These are phyloP conservation scores for Phoxinus dragarum DNA, from an alignment of 2,797 vertebrate genomes.

Conservation along the genomic window DNA sequence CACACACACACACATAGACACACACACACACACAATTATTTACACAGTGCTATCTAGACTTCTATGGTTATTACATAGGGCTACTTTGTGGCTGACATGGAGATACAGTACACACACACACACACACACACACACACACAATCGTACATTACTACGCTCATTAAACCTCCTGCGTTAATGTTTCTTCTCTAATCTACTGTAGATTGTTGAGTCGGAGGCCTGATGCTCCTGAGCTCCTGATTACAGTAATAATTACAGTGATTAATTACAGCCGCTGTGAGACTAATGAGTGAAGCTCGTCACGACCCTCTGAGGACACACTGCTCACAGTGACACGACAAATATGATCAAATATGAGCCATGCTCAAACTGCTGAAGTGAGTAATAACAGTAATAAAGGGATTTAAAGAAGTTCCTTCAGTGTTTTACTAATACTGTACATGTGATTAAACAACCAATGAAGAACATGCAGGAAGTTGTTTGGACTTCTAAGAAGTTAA, in stretches of 20 bases:
- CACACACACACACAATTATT: neutral
- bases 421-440: neutral
- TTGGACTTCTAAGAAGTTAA: neutral
- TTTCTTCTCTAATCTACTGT: neutral
- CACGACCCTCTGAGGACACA: neutral
- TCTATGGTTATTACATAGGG: too few relatives aligned
- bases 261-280: constrained; percentile 9
- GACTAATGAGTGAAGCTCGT: neutral
- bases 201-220: neutral
- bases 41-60: too few relatives aligned
- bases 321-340: neutral
- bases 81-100: too few relatives aligned
- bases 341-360: neutral
- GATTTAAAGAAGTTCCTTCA: neutral
- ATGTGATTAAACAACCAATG: neutral
- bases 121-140: neutral
- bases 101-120: neutral
- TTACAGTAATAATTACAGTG: neutral
- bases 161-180: constrained; percentile 15
- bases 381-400: neutral
- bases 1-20: neutral
- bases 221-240: constrained; percentile 12
- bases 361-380: neutral
- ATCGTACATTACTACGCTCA: neutral
- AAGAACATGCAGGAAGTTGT: neutral